Percentiles rank a stretch among this genome's conserved stretches.
Conservation (phyloP, 2,888 invertebrate genomes). For the Junonia oenone region DNA sequence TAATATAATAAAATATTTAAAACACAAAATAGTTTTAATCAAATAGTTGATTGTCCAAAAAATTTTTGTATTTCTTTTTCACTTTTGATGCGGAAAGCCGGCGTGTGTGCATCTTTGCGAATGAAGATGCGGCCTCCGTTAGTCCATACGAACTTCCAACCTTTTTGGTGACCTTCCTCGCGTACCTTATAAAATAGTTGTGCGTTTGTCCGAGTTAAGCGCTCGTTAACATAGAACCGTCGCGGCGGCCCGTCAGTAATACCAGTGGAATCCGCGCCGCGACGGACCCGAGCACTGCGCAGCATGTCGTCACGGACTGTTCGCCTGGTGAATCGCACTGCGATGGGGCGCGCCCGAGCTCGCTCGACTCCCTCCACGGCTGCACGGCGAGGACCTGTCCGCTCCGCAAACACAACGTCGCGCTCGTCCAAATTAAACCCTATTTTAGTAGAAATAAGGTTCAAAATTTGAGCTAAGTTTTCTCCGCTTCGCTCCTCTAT, state of each 20-base stretch:
- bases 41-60: not conserved
- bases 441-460: not conserved
- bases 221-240: conserved; percentile 24
- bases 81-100: not conserved
- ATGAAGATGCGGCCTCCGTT: conserved; percentile 4
- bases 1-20: not conserved
- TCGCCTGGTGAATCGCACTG: conserved; percentile 17
- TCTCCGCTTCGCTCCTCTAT: conserved; percentile 1
- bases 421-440: conserved; percentile 4
- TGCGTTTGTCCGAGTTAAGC: conserved; percentile 23
- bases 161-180: conserved; percentile 11
- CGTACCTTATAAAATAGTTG: conserved; percentile 24
- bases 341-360: conserved; percentile 13
- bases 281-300: conserved; percentile 15
- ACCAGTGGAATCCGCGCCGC: conserved; percentile 5
- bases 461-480: not conserved
- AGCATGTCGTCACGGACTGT: conserved; percentile 14
- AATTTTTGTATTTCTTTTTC: conserved; percentile 1
- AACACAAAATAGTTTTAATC: not conserved
- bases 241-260: not conserved
- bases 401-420: conserved; percentile 11
- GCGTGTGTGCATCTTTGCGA: not conserved
- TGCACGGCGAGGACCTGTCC: not conserved
- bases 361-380: not conserved
- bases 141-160: conserved; percentile 2